Evolutionary conservation across 2,797 vertebrate genomes (phyloP), one percentile per base, ranked within the genome.

Genomic region (Halcyon leucocephala): DNA sequence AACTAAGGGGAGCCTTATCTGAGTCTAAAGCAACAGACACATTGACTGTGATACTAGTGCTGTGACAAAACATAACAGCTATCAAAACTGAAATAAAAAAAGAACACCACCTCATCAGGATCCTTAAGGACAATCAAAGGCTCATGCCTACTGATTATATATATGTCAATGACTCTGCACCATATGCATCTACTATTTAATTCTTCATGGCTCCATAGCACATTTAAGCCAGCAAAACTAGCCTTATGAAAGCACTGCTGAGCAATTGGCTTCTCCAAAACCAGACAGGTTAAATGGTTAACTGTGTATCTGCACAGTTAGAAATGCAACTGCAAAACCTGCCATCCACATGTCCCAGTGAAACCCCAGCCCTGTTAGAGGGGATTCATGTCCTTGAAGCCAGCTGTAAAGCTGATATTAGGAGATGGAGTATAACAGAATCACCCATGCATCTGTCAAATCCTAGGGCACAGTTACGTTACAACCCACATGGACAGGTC

Each of bases 391-490:
- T 14, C n/a, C 87, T 51, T 12, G 31, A 60, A 65, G 14, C 9
- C 55, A 76, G 51, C 7, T 82, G 31, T 26, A 78, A 84, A 76
- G 54, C 55, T 3, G 9, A 9, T 7, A 41, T 15, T 60, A 64
- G 39, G 62, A 22, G 41, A 62, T 9, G 21, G n/a, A 52, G 14
- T 49, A 14, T 17, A 85, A 39, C 4, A 65, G 66, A 76, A 77
- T 5, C 1, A 0, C 14, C 24, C 61, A 10, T 5, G 1, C 17
- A 31, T 19, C 55, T 44, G n/a, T 9, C 51, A 65, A 64, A 81
- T 11, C 16, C 51, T 18, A 21, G 42, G 0, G 21, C 51, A 19
- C 0, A 1, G 19, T 24, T n/a, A 41, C 1, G 2, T 2, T 9
- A 54, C 29, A 48, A 24, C 46, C 66, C 58, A 35, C 19, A 48